A percentile compares a stretch with the other conserved stretches of the same genome.
Evolutionary conservation across 2,797 vertebrate species (phyloP).

Genomic region (Sebastes hubbsi): DNA sequence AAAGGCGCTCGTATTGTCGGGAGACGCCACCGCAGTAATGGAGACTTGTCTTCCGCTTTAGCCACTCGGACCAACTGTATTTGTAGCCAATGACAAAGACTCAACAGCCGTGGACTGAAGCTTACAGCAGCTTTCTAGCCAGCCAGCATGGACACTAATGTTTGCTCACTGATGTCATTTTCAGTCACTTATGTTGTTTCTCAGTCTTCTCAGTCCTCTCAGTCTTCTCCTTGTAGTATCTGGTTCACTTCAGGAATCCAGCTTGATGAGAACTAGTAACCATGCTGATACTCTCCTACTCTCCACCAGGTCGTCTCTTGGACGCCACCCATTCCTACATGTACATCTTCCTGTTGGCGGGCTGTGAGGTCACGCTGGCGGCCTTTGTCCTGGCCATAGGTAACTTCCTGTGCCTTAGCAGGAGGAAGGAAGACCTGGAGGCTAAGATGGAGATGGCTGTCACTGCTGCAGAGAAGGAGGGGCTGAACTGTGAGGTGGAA

Average conservation of each 20-base stretch:
- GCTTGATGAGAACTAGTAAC: not conserved
- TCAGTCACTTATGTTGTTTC: too few relatives aligned
- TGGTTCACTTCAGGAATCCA: not conserved
- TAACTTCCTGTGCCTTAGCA: conserved; percentile 87
- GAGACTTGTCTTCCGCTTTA: too few relatives aligned
- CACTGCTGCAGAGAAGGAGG: conserved; percentile 69
- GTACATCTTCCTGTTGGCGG: conserved; percentile 91
- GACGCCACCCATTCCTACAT: conserved; percentile 88
- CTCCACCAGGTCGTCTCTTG: conserved; percentile 85
- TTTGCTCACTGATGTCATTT: not conserved
- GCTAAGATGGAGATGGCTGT: conserved; percentile 71
- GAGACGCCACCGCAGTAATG: too few relatives aligned
- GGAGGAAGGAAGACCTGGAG: conserved; percentile 61
- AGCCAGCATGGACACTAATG: not conserved
- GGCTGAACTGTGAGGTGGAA: conserved; percentile 60
- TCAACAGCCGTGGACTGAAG: not conserved
- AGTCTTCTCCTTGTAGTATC: not conserved
- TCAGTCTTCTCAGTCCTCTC: too few relatives aligned
- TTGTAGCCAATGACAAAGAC: not conserved
- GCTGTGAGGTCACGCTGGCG: conserved; percentile 86
- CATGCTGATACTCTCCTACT: not conserved
- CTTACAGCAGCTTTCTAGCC: not conserved
- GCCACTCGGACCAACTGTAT: not conserved
- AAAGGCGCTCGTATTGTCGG: too few relatives aligned
- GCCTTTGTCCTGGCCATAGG: conserved; percentile 85